Base-by-base conservation (phyloP, 2,888 invertebrate genomes). In the Sinhomidia bicolor region DNA sequence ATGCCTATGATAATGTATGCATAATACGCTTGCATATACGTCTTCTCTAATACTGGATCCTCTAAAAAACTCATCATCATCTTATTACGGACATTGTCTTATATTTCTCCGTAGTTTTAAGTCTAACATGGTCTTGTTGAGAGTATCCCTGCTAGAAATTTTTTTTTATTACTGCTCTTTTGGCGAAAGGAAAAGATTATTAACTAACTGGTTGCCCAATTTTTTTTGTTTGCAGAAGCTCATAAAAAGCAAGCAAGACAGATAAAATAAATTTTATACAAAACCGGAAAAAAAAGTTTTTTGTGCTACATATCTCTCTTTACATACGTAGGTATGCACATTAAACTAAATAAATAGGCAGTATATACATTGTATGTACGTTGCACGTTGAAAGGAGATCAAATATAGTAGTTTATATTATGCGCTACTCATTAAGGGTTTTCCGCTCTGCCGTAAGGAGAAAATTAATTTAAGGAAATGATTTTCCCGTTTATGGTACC, bases 381-480 rank as follows among this genome's bases (percentile, higher is more conserved):
- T 36, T 36, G 36, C 36, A 3, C 3, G 36, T 36, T 5, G 7
- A 36, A 36, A 36, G 7, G 3, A 7, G 36, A 36, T 36, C 36
- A 36, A 36, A 36, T 36, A 36, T 36, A 78, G 78, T 7, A 36
- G 36, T 36, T 5, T 36, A 7, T 54, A n/a, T n/a, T n/a, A 65
- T 65, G 32, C 41, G 14, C n/a, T 44, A 29, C n/a, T 74, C 47
- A 71, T 23, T 44, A 3, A 44, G 6, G 26, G 26, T 23, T 74
- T 51, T n/a, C n/a, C n/a, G n/a, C n/a, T n/a, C 74, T 20, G 57
- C 57, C 57, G 44, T 51, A 17, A 41, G 54, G 82, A 57, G 23
- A 65, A 71, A 83, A 83, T 83, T 83, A 83, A 74, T 83, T 74
- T 83, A 83, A 74, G 74, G 57, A 83, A 74, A 83, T 83, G 32